Evolutionary conservation across 2,113 vertebrate species (phyloP).

Genomic region (Otus sunia): DNA sequence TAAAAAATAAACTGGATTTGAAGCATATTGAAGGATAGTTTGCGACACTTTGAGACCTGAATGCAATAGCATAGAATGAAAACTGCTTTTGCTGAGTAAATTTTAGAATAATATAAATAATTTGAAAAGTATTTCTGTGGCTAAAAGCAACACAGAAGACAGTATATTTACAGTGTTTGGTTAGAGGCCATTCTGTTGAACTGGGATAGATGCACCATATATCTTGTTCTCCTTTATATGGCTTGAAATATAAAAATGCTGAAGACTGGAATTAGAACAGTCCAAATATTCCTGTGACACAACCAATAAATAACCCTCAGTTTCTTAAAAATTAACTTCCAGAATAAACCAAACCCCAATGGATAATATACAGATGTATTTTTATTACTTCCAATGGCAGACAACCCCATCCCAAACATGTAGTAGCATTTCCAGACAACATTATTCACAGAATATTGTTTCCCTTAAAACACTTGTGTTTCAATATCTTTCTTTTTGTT

Average conservation of each 20-base stretch:
- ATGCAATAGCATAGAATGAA: background rate
- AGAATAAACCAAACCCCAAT: background rate
- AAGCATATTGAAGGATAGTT: background rate
- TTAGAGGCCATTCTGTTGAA: background rate
- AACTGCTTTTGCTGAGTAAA: background rate
- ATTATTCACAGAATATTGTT: background rate
- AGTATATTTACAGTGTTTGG: background rate
- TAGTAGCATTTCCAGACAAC: background rate
- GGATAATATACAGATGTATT: background rate
- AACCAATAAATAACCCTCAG: background rate
- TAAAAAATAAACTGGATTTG: background rate
- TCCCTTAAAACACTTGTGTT: background rate
- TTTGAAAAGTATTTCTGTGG: background rate
- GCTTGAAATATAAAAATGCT: background rate
- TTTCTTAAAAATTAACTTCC: conserved; percentile 15
- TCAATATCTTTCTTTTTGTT: background rate
- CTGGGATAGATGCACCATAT: background rate
- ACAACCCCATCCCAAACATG: background rate
- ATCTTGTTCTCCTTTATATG: background rate
- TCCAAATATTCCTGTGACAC: background rate
- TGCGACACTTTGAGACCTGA: background rate
- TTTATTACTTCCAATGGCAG: background rate
- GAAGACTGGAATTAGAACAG: background rate
- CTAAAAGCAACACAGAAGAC: background rate
- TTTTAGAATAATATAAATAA: background rate